Evolutionary conservation across 2,113 vertebrate species (phyloP).

Genomic region (Chrysochloris asiatica): DNA sequence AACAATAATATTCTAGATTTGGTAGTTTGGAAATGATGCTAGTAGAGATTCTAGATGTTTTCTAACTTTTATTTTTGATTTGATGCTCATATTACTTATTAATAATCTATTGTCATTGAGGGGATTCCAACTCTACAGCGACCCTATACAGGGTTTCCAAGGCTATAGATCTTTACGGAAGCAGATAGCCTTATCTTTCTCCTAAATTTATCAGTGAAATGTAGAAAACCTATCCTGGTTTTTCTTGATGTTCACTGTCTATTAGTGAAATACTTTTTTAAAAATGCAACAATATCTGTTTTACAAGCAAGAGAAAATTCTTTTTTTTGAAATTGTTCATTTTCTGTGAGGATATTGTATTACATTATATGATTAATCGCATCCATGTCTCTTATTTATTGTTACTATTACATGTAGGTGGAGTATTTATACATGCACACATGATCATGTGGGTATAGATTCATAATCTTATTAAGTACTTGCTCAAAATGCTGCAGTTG

Average conservation of each 20-base stretch:
- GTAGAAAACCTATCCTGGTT: neutral
- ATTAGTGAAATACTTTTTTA: neutral
- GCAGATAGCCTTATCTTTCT: too few relatives aligned
- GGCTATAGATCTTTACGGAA: too few relatives aligned
- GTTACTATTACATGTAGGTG: neutral
- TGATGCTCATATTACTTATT: neutral
- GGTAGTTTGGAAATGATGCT: neutral
- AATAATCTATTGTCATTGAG: too few relatives aligned
- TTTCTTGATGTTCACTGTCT: neutral
- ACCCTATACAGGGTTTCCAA: too few relatives aligned
- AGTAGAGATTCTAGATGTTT: neutral
- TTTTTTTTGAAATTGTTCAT: conserved; percentile 15
- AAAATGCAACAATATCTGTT: conserved; percentile 3
- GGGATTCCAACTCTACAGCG: too few relatives aligned
- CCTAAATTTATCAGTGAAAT: conserved; percentile 16
- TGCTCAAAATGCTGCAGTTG: neutral
- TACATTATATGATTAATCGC: neutral
- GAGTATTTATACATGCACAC: neutral
- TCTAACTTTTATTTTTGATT: neutral
- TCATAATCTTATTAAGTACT: neutral
- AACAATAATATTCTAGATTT: neutral
- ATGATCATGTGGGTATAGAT: neutral
- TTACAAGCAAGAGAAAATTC: neutral
- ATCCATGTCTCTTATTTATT: neutral
- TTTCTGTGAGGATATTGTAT: neutral